Percentiles rank a stretch among this genome's conserved stretches.
These are phyloP conservation scores for Naso thynnoides DNA, from an alignment of 2,797 vertebrate genomes.

Conservation along the genomic window DNA sequence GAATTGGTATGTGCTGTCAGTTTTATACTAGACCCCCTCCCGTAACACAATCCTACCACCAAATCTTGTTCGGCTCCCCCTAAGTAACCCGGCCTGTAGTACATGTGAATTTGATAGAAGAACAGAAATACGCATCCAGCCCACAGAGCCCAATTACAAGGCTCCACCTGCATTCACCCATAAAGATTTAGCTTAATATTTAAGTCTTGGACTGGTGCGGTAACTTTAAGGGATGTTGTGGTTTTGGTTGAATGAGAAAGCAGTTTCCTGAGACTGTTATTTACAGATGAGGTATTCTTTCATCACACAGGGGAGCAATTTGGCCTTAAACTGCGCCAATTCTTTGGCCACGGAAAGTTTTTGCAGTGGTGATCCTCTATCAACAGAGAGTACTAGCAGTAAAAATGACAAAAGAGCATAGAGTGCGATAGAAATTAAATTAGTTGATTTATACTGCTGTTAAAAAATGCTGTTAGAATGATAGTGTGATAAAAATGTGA, in stretches of 20 bases:
- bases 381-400: background rate
- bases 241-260: slow-evolving; percentile 54
- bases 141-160: slow-evolving; percentile 71
- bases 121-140: slow-evolving; percentile 34
- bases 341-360: slow-evolving; percentile 35
- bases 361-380: slow-evolving; percentile 15
- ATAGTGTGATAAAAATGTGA: background rate
- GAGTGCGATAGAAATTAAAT: background rate
- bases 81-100: slow-evolving; percentile 49
- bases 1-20: slow-evolving; percentile 9
- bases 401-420: slow-evolving; percentile 23
- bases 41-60: slow-evolving; percentile 10
- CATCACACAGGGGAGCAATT: slow-evolving; percentile 47
- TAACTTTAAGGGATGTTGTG: slow-evolving; percentile 45
- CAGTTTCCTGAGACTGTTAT: slow-evolving; percentile 51
- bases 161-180: slow-evolving; percentile 46
- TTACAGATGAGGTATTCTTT: slow-evolving; percentile 50
- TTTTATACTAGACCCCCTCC: slow-evolving; percentile 16
- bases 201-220: slow-evolving; percentile 21
- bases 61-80: slow-evolving; percentile 7
- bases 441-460: background rate
- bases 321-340: slow-evolving; percentile 40
- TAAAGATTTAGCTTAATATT: slow-evolving; percentile 37
- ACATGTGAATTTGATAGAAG: slow-evolving; percentile 58
- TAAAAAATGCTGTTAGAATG: background rate